phyloP scores from a whole-genome alignment of 2,113 vertebrate genomes.

The Dendrocopos noguchii region DNA sequence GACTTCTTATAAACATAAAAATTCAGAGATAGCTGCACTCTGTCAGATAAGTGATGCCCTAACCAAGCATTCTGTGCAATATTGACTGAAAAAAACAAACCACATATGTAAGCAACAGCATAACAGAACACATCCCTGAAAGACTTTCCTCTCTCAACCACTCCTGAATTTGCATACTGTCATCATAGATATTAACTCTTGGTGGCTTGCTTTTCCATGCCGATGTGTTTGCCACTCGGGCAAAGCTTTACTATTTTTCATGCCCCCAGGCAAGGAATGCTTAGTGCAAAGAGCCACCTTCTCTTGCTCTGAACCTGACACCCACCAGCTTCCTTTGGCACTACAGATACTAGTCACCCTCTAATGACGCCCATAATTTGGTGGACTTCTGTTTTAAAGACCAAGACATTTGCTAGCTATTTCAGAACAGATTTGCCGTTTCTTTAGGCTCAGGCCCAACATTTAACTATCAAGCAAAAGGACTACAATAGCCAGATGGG shows the following conservation, averaged over 20 bases:
- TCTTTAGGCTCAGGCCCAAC: slow-evolving; percentile 8
- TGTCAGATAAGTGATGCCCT: background rate
- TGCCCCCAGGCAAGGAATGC: background rate
- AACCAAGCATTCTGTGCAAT: background rate
- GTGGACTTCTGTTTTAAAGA: background rate
- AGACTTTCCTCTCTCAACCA: background rate
- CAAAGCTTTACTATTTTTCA: background rate
- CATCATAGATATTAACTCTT: background rate
- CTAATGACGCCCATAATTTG: background rate
- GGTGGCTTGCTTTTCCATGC: background rate
- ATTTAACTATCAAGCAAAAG: background rate
- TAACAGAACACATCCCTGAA: background rate
- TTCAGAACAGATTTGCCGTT: background rate
- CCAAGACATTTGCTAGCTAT: background rate
- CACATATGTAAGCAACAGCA: background rate
- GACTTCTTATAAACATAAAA: background rate
- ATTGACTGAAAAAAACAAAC: background rate
- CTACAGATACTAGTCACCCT: background rate
- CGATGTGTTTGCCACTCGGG: background rate
- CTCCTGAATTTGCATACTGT: background rate
- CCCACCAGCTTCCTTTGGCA: slow-evolving; percentile 25
- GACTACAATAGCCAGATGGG: background rate
- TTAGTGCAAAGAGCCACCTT: slow-evolving; percentile 23
- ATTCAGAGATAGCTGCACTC: background rate
- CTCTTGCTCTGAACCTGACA: slow-evolving; percentile 18